These are phyloP conservation scores for Stomatorhinus ivindoensis DNA, from an alignment of 2,113 vertebrate species.

Conservation along the genomic window DNA sequence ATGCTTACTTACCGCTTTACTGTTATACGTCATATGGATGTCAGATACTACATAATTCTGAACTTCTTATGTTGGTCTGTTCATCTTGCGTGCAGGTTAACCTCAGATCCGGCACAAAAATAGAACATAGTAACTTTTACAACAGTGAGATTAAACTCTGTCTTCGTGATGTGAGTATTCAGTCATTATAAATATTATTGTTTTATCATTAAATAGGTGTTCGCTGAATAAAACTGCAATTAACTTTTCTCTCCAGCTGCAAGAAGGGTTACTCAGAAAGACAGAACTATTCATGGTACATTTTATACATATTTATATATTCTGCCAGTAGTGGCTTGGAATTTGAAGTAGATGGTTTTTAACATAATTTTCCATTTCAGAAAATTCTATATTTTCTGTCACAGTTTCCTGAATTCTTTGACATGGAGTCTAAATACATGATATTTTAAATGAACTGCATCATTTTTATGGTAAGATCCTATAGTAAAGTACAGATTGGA, in stretches of 20 bases:
- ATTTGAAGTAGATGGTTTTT: background rate
- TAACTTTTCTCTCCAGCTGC: background rate
- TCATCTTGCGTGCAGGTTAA: conserved; percentile 28
- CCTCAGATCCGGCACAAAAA: conserved; percentile 4
- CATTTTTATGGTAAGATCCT: background rate
- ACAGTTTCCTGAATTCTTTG: conserved; percentile 29
- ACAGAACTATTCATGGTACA: background rate
- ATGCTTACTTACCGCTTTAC: background rate
- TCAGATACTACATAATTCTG: background rate
- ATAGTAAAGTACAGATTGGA: background rate
- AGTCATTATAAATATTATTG: background rate
- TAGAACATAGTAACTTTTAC: conserved; percentile 28
- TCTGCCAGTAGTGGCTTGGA: background rate
- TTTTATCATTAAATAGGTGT: background rate
- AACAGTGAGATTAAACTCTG: conserved; percentile 27
- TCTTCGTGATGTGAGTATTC: conserved; percentile 27
- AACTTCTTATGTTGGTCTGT: background rate
- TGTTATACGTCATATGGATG: background rate
- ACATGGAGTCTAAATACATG: conserved; percentile 28
- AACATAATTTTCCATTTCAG: conserved; percentile 11
- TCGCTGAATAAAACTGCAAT: background rate
- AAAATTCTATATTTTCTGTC: background rate
- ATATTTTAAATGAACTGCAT: background rate
- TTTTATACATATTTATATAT: background rate
- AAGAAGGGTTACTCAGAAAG: background rate